phyloP scores from a whole-genome alignment of 2,113 vertebrate genomes.

The Tautogolabrus adspersus region DNA sequence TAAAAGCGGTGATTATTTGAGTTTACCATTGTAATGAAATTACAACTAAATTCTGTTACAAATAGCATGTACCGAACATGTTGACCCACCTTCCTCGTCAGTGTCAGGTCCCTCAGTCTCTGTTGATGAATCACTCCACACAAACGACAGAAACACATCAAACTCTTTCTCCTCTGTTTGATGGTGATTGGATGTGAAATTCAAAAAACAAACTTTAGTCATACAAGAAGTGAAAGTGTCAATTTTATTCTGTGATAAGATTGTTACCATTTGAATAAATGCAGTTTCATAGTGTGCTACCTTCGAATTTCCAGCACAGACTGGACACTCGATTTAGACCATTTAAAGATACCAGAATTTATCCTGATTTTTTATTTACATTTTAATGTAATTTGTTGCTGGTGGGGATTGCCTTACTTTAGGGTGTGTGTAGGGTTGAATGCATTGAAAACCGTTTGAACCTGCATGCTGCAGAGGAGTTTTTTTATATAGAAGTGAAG shows the following conservation, averaged over 20 bases:
- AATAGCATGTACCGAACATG: neutral
- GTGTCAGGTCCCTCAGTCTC: slow-evolving; percentile 15
- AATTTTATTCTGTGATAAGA: neutral
- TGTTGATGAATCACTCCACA: slow-evolving; percentile 64
- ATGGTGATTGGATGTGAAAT: neutral
- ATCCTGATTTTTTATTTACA: too few relatives aligned
- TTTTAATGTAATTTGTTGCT: neutral
- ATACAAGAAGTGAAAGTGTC: neutral
- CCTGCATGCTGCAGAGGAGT: neutral
- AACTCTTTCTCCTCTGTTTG: slow-evolving; percentile 85
- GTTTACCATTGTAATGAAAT: neutral
- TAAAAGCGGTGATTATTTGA: neutral
- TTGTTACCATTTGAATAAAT: neutral
- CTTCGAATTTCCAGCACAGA: neutral
- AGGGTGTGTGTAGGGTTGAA: neutral
- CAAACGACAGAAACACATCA: slow-evolving; percentile 90
- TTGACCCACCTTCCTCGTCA: slow-evolving; percentile 39
- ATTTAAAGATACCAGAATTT: neutral
- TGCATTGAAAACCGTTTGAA: neutral
- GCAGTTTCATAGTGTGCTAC: neutral
- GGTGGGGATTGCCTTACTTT: too few relatives aligned
- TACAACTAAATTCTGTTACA: neutral
- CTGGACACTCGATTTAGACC: neutral
- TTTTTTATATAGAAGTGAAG: neutral
- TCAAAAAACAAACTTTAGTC: neutral